Evolutionary conservation across 1,140 invertebrate genomes (phyloP).

Genomic region (Cardiocondyla obscurior): DNA sequence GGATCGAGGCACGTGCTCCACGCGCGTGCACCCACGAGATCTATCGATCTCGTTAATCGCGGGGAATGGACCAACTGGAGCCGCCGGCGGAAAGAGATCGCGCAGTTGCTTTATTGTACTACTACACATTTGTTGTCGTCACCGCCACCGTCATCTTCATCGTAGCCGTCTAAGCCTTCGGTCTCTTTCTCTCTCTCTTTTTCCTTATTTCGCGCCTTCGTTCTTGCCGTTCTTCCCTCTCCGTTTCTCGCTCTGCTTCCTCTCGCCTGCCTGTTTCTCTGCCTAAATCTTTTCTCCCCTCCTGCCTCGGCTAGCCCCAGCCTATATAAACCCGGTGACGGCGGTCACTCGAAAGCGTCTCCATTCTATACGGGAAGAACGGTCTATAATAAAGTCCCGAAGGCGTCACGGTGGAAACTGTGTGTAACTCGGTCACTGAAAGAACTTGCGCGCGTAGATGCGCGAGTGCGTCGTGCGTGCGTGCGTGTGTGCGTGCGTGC

Average conservation of each 20-base stretch:
- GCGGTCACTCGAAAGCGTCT: conserved; percentile 76
- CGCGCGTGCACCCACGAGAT: conserved; percentile 21
- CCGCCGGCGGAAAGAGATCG: conserved; percentile 4
- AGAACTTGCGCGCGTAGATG: too few species aligned
- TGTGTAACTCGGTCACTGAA: not conserved
- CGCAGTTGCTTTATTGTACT: not conserved
- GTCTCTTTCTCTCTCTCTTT: conserved; percentile 10
- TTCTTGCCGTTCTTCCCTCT: not conserved
- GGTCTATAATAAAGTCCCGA: conserved; percentile 75
- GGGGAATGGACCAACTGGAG: not conserved
- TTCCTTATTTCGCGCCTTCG: not conserved
- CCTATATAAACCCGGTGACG: conserved; percentile 82
- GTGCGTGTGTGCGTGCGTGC: too few species aligned
- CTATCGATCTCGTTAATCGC: conserved; percentile 19
- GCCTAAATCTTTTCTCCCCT: conserved; percentile 41
- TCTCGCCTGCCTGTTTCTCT: not conserved
- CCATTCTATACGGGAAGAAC: conserved; percentile 80
- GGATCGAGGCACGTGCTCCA: conserved; percentile 5
- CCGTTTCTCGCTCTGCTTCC: not conserved
- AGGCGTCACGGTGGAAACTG: conserved; percentile 15
- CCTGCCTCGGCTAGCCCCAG: conserved; percentile 70
- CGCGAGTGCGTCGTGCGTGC: too few species aligned
- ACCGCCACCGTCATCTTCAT: not conserved
- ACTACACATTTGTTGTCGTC: not conserved
- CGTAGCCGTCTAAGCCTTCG: conserved; percentile 8